Evolutionary conservation across 1,140 invertebrate genomes (phyloP), one percentile per base, ranked within the genome.

Genomic region (Acromyrmex echinatior): DNA sequence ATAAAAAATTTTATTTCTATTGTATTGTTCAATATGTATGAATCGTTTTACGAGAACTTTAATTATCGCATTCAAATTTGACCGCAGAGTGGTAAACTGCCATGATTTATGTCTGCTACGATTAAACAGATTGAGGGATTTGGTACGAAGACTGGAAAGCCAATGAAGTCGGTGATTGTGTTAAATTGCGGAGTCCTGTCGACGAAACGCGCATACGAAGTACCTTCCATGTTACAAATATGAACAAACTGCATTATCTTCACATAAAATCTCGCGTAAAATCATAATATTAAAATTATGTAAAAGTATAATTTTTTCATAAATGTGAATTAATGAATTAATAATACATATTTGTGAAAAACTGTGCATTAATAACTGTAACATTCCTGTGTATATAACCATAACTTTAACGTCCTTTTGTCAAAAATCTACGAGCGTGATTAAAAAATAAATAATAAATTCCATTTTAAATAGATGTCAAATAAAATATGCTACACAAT

Each of bases 71-170:
- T 81, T 81, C 39, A 81, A 81, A 71, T 58, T 73, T 31, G 21
- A 82, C 35, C 53, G 7, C 79, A 60, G 21, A 45, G 68, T 53
- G 16, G n/a, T 70, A 81, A 79, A 68, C 49, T 70, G 10, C 49
- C 14, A 51, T 51, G 39, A 56, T 82, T 82, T 45, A 82, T 73
- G 39, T 82, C 80, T 49, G 35, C 66, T 35, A 21, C 49, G 80
- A 82, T 82, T 82, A 74, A 74, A 31, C 68, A 95, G 95, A 92
- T 95, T 2, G 91, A 95, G 88, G 91, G 89, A 58, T 94, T 91
- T 18, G 95, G 94, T 9, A 93, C 94, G 28, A 92, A 92, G 71
- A 91, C 85, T 71, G 95, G 95, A 71, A 94, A 93, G 88, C 94
- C 94, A 39, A 73, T 89, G 51, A 93, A 93, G 88, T 93, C 87